Base-by-base conservation (phyloP, 2,888 invertebrate genomes). In the Falcaria lacertinaria region DNA sequence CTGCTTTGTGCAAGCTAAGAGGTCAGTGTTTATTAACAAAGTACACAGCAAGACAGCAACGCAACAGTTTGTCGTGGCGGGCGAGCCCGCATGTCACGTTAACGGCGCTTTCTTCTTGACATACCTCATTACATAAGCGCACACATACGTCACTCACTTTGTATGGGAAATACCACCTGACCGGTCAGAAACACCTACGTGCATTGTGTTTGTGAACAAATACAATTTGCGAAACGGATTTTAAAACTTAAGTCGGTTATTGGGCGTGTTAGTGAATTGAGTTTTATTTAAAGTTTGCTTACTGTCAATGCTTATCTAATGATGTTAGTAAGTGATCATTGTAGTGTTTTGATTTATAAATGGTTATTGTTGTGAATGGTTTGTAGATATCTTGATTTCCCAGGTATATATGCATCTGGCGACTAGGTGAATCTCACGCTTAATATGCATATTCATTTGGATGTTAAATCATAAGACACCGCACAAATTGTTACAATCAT, bases 61-160 rank as follows among this genome's bases (percentile, higher is more conserved):
- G 17, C 19, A 19, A 49, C 47, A 19, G 44, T 41, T 28, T 35
- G 42, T 47, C 22, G 34, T 33, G 28, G 36, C 38, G 38, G 35
- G 36, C 47, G 34, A 37, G 39, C 44, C 34, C 13, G 37, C 48
- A 41, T 39, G 38, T 35, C 42, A 37, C 34, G 44, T 54, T 52
- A 49, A 39, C 43, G 38, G 32, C 44, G 43, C 50, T 59, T 57
- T 57, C 59, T 48, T 57, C 48, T 41, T 47, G 37, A 52, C 52
- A 48, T 52, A 43, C 41, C 44, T 44, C 41, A 48, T 59, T 57
- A 48, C 47, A 43, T 58, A 57, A 57, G 47, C 39, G 33, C 17
- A 15, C 16, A n/a, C 37, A 25, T 42, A 43, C 39, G 44, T 38
- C 34, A 40, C 39, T 43, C 28, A 41, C 42, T 43, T 44, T 48